Evolutionary conservation across 2,797 vertebrate genomes (phyloP).

Genomic region (Gallinago stenura): DNA sequence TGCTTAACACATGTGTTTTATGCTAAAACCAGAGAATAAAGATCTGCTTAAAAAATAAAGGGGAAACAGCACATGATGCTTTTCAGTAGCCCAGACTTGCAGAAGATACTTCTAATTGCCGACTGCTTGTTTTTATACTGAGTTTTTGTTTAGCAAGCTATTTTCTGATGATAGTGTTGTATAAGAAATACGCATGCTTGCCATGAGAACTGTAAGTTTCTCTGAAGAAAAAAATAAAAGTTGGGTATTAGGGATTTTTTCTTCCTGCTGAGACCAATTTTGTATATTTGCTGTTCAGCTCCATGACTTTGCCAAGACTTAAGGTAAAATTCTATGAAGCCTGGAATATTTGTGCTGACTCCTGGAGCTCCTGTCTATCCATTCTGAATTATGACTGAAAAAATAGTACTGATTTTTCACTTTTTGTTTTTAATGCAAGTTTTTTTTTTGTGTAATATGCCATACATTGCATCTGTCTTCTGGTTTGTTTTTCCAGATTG

Average conservation of each 20-base stretch:
- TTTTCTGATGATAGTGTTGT: neutral
- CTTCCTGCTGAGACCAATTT: neutral
- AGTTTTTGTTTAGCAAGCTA: neutral
- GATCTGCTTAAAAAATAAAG: neutral
- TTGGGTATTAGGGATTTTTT: fast-evolving
- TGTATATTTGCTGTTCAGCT: neutral
- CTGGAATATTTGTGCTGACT: neutral
- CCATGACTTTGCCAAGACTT: neutral
- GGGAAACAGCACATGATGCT: neutral
- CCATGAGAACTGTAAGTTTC: neutral
- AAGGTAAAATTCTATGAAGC: neutral
- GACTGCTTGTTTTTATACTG: neutral
- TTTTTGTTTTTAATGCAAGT: neutral
- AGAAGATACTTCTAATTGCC: neutral
- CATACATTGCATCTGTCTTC: neutral
- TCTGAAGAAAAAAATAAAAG: neutral
- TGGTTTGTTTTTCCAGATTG: neutral
- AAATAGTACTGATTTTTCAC: neutral
- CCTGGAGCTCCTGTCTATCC: neutral
- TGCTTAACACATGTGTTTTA: neutral
- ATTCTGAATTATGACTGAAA: neutral
- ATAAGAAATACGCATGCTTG: neutral
- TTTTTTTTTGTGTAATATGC: neutral
- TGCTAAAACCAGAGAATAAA: neutral
- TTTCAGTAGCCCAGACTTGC: neutral